Evolutionary conservation across 2,113 vertebrate species (phyloP).

Genomic region (Hemiprocne comata): DNA sequence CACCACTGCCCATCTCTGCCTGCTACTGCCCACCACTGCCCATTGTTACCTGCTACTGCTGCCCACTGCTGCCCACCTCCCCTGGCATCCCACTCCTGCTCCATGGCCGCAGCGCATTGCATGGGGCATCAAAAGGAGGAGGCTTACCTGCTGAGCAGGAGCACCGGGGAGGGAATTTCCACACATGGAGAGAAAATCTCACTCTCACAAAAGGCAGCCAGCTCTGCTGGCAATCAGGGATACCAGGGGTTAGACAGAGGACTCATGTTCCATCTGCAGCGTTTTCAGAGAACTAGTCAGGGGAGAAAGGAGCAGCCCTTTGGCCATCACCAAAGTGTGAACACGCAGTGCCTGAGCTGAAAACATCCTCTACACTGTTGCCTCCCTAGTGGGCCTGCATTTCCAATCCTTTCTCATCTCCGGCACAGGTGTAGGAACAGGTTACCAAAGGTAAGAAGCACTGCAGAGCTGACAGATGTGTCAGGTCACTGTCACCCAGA

Average conservation of each 20-base stretch:
- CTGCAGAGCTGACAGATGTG: not conserved
- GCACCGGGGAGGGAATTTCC: not conserved
- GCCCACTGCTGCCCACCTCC: not conserved
- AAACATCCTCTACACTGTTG: not conserved
- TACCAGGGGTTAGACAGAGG: too few relatives aligned
- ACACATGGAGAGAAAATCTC: not conserved
- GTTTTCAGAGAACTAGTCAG: not conserved
- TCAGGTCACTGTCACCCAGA: not conserved
- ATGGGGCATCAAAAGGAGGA: not conserved
- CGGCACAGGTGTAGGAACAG: accelerated
- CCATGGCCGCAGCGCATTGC: accelerated
- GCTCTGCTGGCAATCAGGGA: not conserved
- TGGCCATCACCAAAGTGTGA: not conserved
- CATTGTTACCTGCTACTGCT: not conserved
- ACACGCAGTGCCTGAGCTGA: accelerated
- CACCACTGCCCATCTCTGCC: not conserved
- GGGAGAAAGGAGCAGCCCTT: not conserved
- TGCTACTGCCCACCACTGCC: not conserved
- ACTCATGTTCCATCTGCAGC: not conserved
- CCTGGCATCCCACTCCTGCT: not conserved
- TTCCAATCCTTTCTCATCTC: not conserved
- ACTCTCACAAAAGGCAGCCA: not conserved
- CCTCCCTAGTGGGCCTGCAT: not conserved
- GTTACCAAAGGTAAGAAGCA: not conserved
- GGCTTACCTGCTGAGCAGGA: not conserved